Evolutionary conservation across 1,140 invertebrate genomes (phyloP).

Genomic region (Drosophila tsacasi): DNA sequence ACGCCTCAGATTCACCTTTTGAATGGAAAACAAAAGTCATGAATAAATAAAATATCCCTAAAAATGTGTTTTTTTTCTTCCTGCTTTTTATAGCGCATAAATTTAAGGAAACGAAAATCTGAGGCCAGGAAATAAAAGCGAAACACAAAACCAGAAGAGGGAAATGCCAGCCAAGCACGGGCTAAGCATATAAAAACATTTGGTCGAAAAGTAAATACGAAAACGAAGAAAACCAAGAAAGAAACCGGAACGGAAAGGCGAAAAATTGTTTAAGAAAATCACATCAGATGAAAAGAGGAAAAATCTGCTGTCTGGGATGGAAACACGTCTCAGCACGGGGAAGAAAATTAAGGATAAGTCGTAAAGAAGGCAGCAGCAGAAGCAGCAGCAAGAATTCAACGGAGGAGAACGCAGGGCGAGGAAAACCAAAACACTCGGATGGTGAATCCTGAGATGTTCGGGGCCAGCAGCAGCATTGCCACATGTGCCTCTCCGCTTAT

Average conservation of each 20-base stretch:
- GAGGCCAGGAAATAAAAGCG: slow-evolving; percentile 66
- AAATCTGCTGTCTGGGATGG: slow-evolving; percentile 76
- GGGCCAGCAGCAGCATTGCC: slow-evolving; percentile 34
- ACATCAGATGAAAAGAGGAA: slow-evolving; percentile 67
- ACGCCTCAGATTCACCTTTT: slow-evolving; percentile 28
- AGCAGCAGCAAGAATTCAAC: slow-evolving; percentile 10
- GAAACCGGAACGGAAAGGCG: slow-evolving; percentile 17
- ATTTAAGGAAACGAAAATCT: slow-evolving; percentile 73
- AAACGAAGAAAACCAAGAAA: slow-evolving; percentile 29
- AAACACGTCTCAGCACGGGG: slow-evolving; percentile 61
- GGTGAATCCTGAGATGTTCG: slow-evolving; percentile 49
- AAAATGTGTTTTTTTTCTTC: slow-evolving; percentile 43
- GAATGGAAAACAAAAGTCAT: slow-evolving; percentile 63
- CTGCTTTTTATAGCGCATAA: slow-evolving; percentile 69
- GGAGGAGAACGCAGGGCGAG: slow-evolving; percentile 1
- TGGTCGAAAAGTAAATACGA: slow-evolving; percentile 49
- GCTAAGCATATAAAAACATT: slow-evolving; percentile 45
- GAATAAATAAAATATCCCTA: slow-evolving; percentile 64
- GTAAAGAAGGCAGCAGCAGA: slow-evolving; percentile 48
- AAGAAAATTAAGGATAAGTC: slow-evolving; percentile 72
- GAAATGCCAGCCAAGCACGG: slow-evolving; percentile 33
- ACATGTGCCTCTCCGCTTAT: slow-evolving; percentile 36
- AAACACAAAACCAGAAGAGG: slow-evolving; percentile 56
- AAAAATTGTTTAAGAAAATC: slow-evolving; percentile 68
- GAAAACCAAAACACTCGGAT: slow-evolving; percentile 46